A percentile compares a stretch with the other conserved stretches of the same genome.
These are phyloP conservation scores for Notodonta dromedarius DNA, from an alignment of 2,888 invertebrate genomes.

Conservation along the genomic window DNA sequence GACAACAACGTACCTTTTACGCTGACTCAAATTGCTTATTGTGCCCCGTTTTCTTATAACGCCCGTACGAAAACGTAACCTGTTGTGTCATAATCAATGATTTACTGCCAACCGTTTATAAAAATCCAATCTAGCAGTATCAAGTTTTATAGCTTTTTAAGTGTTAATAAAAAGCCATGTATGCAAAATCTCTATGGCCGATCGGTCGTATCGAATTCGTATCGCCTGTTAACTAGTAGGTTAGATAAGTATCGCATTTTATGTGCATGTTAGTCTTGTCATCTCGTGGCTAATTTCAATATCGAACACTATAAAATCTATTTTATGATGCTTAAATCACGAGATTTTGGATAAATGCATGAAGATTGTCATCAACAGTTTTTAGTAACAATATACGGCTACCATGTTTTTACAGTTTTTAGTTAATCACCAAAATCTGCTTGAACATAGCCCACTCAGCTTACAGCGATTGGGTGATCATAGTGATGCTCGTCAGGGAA, in stretches of 20 bases:
- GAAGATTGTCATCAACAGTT: background rate
- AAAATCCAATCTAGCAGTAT: constrained; percentile 35
- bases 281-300: background rate
- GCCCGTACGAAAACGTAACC: constrained; percentile 26
- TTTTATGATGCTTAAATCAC: constrained; percentile 16
- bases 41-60: constrained; percentile 54
- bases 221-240: constrained; percentile 27
- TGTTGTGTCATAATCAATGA: constrained; percentile 40
- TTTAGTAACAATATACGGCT: background rate
- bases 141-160: constrained; percentile 52
- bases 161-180: constrained; percentile 47
- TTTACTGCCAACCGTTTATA: constrained; percentile 35
- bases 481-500: no score
- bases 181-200: constrained; percentile 38
- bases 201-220: constrained; percentile 40
- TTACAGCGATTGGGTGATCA: no score
- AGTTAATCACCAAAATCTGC: no score
- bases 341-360: background rate
- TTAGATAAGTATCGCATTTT: constrained; percentile 4
- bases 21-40: constrained; percentile 72
- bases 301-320: constrained; percentile 12
- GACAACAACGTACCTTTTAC: constrained; percentile 64
- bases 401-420: background rate
- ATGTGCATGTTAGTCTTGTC: background rate
- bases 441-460: no score